A percentile compares a stretch with the other conserved stretches of the same genome.
Conservation (phyloP, 2,888 invertebrate species). For the Himalopsyche japonica region DNA sequence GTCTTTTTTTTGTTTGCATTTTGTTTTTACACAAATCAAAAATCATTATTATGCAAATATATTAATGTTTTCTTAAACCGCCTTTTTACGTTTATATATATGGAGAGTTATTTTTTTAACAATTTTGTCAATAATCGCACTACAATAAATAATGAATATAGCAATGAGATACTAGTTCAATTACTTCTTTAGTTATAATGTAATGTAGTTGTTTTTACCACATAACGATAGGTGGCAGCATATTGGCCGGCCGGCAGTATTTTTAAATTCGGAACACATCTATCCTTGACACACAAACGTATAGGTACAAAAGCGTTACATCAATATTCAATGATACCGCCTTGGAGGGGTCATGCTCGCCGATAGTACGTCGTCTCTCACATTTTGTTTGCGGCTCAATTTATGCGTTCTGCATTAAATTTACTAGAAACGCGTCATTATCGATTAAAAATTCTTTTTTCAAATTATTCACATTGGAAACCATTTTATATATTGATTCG, state of each 20-base stretch:
- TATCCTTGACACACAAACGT: not conserved
- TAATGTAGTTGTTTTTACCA: not conserved
- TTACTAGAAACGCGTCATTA: not conserved
- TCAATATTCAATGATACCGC: not conserved
- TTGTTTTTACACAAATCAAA: too few relatives aligned
- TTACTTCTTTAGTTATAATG: too few relatives aligned
- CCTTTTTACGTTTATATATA: too few relatives aligned
- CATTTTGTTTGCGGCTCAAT: not conserved
- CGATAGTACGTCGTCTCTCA: not conserved
- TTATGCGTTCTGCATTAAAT: not conserved
- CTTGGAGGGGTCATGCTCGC: not conserved
- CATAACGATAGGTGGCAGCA: not conserved
- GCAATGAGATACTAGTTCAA: not conserved
- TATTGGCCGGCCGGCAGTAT: not conserved
- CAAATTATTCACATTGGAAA: not conserved
- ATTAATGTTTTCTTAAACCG: too few relatives aligned
- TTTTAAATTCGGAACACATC: not conserved
- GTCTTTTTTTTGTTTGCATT: too few relatives aligned
- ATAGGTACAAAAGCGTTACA: not conserved
- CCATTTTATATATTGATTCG: too few relatives aligned
- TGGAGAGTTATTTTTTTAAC: too few relatives aligned
- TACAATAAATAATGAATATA: not conserved
- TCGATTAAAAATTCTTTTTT: not conserved
- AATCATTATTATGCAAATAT: too few relatives aligned
- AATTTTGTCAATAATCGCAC: too few relatives aligned